Percentiles rank a stretch among this genome's conserved stretches.
These are phyloP conservation scores for Chrysolina haemoptera DNA, from an alignment of 2,888 invertebrate species.

Conservation along the genomic window DNA sequence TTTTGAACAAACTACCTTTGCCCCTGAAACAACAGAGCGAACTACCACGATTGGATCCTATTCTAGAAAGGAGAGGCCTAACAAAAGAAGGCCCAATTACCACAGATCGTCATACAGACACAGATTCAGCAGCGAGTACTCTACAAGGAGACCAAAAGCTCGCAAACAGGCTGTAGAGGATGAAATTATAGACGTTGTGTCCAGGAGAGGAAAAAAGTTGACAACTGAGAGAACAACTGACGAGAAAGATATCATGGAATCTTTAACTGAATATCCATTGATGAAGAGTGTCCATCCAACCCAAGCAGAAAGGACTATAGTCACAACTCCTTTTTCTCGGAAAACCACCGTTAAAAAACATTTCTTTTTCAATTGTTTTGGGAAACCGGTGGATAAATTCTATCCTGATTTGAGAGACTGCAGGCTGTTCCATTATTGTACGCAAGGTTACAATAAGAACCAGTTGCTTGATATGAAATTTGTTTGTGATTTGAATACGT, in stretches of 20 bases:
- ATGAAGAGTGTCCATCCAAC: constrained; percentile 67
- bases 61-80: constrained; percentile 29
- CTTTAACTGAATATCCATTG: constrained; percentile 62
- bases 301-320: constrained; percentile 59
- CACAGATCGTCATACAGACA: constrained; percentile 51
- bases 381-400: constrained; percentile 72
- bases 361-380: constrained; percentile 72
- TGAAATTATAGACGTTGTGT: constrained; percentile 34
- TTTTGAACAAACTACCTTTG: constrained; percentile 2
- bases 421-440: constrained; percentile 75
- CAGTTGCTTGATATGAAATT: constrained; percentile 76
- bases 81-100: constrained; percentile 25
- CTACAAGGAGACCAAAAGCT: constrained; percentile 40
- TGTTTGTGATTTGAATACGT: constrained; percentile 74
- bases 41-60: constrained; percentile 25
- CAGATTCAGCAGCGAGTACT: constrained; percentile 57
- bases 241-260: constrained; percentile 21
- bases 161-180: constrained; percentile 43
- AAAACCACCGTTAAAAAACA: constrained; percentile 48
- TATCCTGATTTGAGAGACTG: constrained; percentile 75
- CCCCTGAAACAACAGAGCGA: constrained; percentile 19
- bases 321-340: constrained; percentile 65
- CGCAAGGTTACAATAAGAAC: constrained; percentile 72
- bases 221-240: constrained; percentile 31
- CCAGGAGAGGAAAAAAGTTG: constrained; percentile 23